Evolutionary conservation across 1,140 invertebrate genomes (phyloP), one percentile per base, ranked within the genome.

Genomic region (Ostrea edulis): DNA sequence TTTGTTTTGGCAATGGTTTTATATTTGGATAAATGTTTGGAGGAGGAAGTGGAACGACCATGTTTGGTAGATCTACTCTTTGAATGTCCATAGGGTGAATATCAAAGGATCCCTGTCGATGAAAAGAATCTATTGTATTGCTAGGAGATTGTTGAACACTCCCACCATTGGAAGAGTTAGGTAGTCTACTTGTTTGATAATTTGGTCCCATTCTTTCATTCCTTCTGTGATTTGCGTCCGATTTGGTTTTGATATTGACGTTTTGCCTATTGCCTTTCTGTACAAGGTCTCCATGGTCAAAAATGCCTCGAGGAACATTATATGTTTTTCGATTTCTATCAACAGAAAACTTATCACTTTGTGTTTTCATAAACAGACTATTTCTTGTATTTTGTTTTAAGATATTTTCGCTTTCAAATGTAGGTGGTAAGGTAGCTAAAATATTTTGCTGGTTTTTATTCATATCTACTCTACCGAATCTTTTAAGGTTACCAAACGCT

Each of bases 221-320:
- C 55, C 20, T 14, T 62, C 55, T 62, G 8, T 62, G 3, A 62
- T 62, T 62, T 62, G 55, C 55, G 55, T 17, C 17, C 8, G 0
- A 62, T 62, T 62, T 62, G 55, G 17, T 17, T 17, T 20, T 17
- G 7, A 62, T 17, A 62, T 8, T 62, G 55, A 5, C 17, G 7
- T n/a, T 62, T 62, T 5, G 55, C 55, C 14, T 17, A 17, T 25
- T 25, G n/a, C 9, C 25, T 77, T 77, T 77, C 25, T 14, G 7
- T 77, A 9, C 29, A 8, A 77, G 17, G 17, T 20, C 55, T 20
- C n/a, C n/a, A 2, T 8, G 22, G 14, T 77, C 12, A 77, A 25
- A 14, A 77, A 8, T 77, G 14, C 68, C 25, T 77, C 68, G 68
- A 77, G 68, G 68, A 77, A 77, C 68, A 77, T 77, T 25, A 14